Evolutionary conservation across 2,113 vertebrate genomes (phyloP).

Genomic region (Erpornis zantholeuca): DNA sequence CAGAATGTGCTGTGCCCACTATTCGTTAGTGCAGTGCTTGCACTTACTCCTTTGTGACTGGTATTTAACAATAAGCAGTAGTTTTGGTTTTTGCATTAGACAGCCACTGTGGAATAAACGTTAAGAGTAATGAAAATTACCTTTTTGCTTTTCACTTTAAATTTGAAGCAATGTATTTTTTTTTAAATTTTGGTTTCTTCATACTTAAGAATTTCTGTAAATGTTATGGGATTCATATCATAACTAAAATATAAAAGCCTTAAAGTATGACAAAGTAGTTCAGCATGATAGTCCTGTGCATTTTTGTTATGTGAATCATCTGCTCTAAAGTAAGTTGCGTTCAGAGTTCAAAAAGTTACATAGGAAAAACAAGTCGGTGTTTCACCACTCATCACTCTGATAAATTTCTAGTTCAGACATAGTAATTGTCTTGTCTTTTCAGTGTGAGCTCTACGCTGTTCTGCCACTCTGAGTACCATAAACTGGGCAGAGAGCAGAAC

Average conservation of each 20-base stretch:
- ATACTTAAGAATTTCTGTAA: not conserved
- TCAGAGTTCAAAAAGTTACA: not conserved
- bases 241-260: not conserved
- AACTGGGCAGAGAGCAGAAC: not conserved
- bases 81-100: not conserved
- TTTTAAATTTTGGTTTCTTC: not conserved
- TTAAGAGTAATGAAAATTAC: not conserved
- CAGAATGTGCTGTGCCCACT: not conserved
- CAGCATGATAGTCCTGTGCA: not conserved
- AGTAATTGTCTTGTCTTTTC: not conserved
- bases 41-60: not conserved
- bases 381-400: not conserved
- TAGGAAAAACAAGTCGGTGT: not conserved
- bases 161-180: not conserved
- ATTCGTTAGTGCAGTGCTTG: not conserved
- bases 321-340: not conserved
- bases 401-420: not conserved
- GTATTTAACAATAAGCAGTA: not conserved
- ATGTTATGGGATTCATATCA: not conserved
- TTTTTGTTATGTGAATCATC: not conserved
- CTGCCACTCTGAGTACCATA: not conserved
- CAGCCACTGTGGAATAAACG: not conserved
- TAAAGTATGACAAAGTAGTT: not conserved
- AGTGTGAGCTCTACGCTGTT: accelerated
- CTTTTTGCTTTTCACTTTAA: not conserved